Evolutionary conservation across 2,113 vertebrate genomes (phyloP).

Genomic region (Fulica atra): DNA sequence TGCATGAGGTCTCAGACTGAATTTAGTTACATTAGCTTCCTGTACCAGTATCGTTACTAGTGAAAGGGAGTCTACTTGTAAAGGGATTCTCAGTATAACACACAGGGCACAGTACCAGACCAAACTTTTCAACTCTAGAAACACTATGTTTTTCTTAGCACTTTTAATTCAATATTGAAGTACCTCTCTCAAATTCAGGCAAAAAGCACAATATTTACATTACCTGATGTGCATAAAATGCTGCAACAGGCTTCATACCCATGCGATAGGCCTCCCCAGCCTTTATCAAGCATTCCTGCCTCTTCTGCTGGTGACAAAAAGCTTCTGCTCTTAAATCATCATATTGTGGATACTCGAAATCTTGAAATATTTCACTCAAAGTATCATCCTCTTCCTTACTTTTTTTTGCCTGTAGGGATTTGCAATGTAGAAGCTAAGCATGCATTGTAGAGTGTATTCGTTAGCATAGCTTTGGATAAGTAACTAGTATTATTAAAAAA

Average conservation of each 20-base stretch:
- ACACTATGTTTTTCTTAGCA: neutral
- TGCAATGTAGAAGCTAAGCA: neutral
- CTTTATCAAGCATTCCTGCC: conserved; percentile 87
- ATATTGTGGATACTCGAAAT: conserved; percentile 89
- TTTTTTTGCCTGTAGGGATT: conserved; percentile 70
- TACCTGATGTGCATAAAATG: conserved; percentile 95
- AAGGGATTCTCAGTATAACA: neutral
- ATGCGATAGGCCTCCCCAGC: conserved; percentile 89
- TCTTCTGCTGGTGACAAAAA: conserved; percentile 84
- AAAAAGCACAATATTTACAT: neutral
- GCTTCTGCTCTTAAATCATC: conserved; percentile 92
- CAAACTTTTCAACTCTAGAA: neutral
- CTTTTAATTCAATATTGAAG: neutral
- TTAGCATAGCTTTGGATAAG: neutral
- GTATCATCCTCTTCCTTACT: conserved; percentile 73
- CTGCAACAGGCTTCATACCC: conserved; percentile 89
- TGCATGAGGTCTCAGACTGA: neutral
- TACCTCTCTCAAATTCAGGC: neutral
- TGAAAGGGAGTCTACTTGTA: neutral
- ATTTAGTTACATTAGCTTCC: neutral
- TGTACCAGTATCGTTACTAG: neutral
- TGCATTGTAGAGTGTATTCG: neutral
- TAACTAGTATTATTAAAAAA: neutral
- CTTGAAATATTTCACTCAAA: conserved; percentile 79
- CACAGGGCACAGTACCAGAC: neutral